Conservation (phyloP, 2,113 vertebrate species). For the Rhinichthys klamathensis region DNA sequence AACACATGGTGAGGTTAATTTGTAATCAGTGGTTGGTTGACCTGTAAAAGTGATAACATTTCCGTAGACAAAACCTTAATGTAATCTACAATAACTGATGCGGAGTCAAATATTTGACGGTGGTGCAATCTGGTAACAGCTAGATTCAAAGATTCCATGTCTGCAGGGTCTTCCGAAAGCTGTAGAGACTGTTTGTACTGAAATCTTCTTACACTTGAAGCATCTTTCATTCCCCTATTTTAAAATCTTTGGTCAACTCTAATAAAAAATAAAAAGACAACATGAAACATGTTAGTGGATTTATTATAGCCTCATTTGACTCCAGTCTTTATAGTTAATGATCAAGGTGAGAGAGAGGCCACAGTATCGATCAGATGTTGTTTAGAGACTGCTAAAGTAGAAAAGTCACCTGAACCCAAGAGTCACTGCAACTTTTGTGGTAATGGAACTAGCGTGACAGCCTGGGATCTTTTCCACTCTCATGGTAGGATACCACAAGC, state of each 20-base stretch:
- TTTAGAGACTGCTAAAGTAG: slow-evolving; percentile 45
- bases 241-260: not conserved
- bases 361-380: slow-evolving; percentile 51
- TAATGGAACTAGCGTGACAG: not conserved
- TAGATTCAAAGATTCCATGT: not conserved
- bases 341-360: slow-evolving; percentile 48
- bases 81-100: not conserved
- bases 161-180: not conserved
- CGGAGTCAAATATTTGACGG: not conserved
- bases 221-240: not conserved
- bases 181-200: not conserved
- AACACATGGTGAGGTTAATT: not conserved
- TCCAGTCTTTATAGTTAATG: slow-evolving; percentile 43
- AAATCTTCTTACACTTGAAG: not conserved
- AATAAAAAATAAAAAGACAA: slow-evolving; percentile 25
- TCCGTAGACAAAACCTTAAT: not conserved
- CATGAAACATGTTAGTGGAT: slow-evolving; percentile 18
- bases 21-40: not conserved
- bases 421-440: slow-evolving; percentile 29
- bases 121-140: not conserved
- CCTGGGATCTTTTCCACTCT: not conserved
- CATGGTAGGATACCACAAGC: not conserved
- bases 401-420: slow-evolving; percentile 49
- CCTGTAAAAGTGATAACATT: not conserved
- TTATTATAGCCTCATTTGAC: slow-evolving; percentile 45